A percentile compares a stretch with the other conserved stretches of the same genome.
These are phyloP conservation scores for Halcyon leucocephala DNA, from an alignment of 2,797 vertebrate genomes.

Conservation along the genomic window DNA sequence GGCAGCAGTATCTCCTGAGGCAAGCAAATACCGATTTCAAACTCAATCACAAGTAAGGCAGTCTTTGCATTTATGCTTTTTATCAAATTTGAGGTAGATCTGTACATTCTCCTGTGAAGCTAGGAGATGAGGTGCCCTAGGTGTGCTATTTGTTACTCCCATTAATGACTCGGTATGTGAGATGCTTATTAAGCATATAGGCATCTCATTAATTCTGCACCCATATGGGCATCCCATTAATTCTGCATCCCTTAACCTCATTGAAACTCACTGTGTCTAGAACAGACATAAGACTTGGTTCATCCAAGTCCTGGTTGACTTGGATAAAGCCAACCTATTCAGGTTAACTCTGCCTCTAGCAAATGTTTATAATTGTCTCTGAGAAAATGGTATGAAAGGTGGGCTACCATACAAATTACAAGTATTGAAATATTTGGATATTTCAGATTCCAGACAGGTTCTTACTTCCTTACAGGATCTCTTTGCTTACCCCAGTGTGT, in stretches of 20 bases:
- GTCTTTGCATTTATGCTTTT: not conserved
- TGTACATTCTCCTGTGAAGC: not conserved
- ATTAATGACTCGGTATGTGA: not conserved
- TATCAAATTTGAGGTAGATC: not conserved
- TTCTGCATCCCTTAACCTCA: not conserved
- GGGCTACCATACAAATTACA: not conserved
- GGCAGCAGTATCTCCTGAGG: not conserved
- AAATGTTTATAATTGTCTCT: not conserved
- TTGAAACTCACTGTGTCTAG: conserved; percentile 3
- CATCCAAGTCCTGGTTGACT: not conserved
- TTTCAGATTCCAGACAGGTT: not conserved
- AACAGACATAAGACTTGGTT: not conserved
- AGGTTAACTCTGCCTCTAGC: not conserved
- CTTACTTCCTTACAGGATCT: not conserved
- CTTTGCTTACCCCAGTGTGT: not conserved
- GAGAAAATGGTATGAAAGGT: not conserved
- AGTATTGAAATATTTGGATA: not conserved
- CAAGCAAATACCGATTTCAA: not conserved
- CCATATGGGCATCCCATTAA: not conserved
- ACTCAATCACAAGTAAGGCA: not conserved
- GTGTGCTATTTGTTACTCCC: not conserved
- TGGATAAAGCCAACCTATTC: no score
- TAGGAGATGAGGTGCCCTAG: not conserved
- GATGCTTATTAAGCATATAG: not conserved
- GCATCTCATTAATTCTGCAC: not conserved